phyloP scores from a whole-genome alignment of 2,888 invertebrate genomes.

The Pollenia amentaria region DNA sequence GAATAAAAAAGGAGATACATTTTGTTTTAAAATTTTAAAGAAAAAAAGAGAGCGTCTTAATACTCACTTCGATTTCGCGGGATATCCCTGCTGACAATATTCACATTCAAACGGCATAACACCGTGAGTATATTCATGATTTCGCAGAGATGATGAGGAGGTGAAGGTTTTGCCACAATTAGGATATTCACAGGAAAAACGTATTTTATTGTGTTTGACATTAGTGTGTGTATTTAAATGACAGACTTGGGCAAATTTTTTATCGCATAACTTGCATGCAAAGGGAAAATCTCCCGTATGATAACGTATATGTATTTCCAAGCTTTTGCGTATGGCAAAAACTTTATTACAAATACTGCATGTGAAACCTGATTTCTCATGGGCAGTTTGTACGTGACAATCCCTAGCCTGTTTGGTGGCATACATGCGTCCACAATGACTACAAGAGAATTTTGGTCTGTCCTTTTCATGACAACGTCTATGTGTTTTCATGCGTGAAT shows the following conservation, averaged over 20 bases:
- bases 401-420: conserved; percentile 78
- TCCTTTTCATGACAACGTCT: conserved; percentile 75
- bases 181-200: conserved; percentile 77
- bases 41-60: not conserved
- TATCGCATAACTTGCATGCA: conserved; percentile 77
- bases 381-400: conserved; percentile 77
- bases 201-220: conserved; percentile 77
- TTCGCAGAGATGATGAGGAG: conserved; percentile 78
- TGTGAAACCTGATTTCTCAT: conserved; percentile 74
- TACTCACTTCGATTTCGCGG: conserved; percentile 78
- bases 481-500: conserved; percentile 76
- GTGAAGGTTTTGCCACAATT: conserved; percentile 78
- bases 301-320: conserved; percentile 79
- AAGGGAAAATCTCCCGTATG: conserved; percentile 79
- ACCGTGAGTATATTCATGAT: conserved; percentile 78
- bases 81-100: conserved; percentile 77
- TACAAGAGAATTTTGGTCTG: conserved; percentile 74
- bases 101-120: conserved; percentile 79
- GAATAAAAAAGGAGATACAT: conserved; percentile 32
- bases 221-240: conserved; percentile 78
- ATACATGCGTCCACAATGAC: conserved; percentile 75
- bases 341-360: conserved; percentile 78
- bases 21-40: not conserved
- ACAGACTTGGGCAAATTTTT: conserved; percentile 78
- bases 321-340: conserved; percentile 77